Evolutionary conservation across 2,888 invertebrate species (phyloP).

Genomic region (Bhutanitis thaidina): DNA sequence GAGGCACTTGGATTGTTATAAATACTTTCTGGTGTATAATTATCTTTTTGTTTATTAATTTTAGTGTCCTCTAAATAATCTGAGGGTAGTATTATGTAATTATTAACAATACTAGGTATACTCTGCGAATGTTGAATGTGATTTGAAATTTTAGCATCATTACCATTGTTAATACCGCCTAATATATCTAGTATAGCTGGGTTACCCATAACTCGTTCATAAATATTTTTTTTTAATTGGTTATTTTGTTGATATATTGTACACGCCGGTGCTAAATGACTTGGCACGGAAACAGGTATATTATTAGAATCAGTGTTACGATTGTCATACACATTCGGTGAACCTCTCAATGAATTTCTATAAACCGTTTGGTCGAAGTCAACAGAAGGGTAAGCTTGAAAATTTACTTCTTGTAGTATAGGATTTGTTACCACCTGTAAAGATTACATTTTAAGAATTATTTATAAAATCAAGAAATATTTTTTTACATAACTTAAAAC

Average conservation of each 20-base stretch:
- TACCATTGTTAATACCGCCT: not conserved
- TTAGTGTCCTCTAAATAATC: slow-evolving; percentile 27
- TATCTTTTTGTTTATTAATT: not conserved
- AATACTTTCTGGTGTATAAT: not conserved
- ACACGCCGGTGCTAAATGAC: not conserved
- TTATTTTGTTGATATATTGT: not conserved
- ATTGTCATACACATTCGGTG: not conserved
- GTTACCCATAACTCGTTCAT: slow-evolving; percentile 2
- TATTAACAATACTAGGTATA: slow-evolving; percentile 39
- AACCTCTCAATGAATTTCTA: slow-evolving; percentile 3
- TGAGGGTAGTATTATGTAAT: slow-evolving; percentile 42
- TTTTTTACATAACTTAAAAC: too few relatives aligned
- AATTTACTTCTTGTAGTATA: not conserved
- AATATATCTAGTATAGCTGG: not conserved
- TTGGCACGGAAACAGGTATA: not conserved
- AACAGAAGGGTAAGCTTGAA: slow-evolving; percentile 1
- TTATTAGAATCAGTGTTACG: not conserved
- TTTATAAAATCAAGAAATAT: not conserved
- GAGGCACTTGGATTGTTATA: not conserved
- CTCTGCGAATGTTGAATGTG: not conserved
- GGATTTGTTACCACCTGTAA: slow-evolving; percentile 16
- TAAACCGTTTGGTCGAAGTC: slow-evolving; percentile 4
- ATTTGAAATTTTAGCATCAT: not conserved
- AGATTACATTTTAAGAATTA: too few relatives aligned
- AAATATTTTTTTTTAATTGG: not conserved